Evolutionary conservation across 2,888 invertebrate species (phyloP), one percentile per base, ranked within the genome.

Genomic region (Meliscaeva auricollis): DNA sequence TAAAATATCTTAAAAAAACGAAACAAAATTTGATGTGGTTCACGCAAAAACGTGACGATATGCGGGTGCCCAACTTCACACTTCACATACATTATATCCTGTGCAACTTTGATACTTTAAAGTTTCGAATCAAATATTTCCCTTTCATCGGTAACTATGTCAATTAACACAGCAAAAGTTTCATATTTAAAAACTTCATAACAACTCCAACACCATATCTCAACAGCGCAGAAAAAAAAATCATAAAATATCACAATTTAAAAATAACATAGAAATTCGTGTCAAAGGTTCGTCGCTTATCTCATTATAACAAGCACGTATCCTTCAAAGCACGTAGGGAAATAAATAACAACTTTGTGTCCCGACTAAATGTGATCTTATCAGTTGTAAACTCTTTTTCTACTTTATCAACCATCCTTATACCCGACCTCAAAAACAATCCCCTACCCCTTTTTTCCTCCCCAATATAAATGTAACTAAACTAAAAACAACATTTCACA

Each of bases 341-440:
- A 68, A 80, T 74, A 80, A 80, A 80, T 52, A 58, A 60, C 56
- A 56, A 58, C 64, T 60, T 46, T 26, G 32, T 26, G 58, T 26
- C 32, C 38, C 50, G 35, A 66, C 66, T 35, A 35, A 50, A 54
- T 62, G 13, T 54, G 75, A 75, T 81, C 62, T 76, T 81, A 75
- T 81, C 75, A 69, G 46, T 48, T 80, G 52, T 69, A 74, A 69
- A 74, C 75, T 69, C 68, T 58, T 74, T 74, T 22, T 50, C 68
- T 32, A 9, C 56, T 48, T 38, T 50, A 72, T 46, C 44, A 50
- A 46, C 32, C 46, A 11, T 35, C 46, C 26, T 46, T n/a, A 9
- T 35, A 2, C 20, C 17, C 32, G 46, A 41, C 20, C 58, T 20
- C n/a, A 32, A 46, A 32, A 0, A 1, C 1, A 4, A 9, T 4